Conservation (phyloP, 2,797 vertebrate species). For the Micromesistius poutassou region DNA sequence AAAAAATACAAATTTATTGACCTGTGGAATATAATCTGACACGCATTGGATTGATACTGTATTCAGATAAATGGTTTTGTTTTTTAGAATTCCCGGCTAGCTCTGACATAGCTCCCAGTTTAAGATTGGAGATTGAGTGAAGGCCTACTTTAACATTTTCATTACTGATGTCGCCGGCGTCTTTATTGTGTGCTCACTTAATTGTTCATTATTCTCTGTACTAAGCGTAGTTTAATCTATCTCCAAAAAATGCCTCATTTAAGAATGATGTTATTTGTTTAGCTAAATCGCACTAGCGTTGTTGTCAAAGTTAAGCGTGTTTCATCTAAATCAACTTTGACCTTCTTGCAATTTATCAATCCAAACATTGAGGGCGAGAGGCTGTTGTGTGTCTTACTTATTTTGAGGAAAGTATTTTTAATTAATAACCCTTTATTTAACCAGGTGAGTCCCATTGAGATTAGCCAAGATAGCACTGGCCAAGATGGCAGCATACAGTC, state of each 20-base stretch:
- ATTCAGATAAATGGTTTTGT: not conserved
- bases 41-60: not conserved
- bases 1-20: not conserved
- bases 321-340: not conserved
- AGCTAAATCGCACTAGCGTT: not conserved
- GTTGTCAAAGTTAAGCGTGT: not conserved
- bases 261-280: not conserved
- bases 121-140: not conserved
- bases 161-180: not conserved
- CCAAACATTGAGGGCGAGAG: too few species aligned
- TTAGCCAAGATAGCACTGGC: too few species aligned
- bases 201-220: too few species aligned
- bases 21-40: not conserved
- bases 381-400: too few species aligned
- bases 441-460: too few species aligned
- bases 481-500: too few species aligned
- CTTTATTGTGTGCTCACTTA: not conserved
- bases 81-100: not conserved
- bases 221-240: not conserved
- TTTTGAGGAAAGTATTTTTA: too few species aligned
- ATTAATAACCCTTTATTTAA: too few species aligned
- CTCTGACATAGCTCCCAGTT: not conserved
- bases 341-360: not conserved
- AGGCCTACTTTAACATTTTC: not conserved
- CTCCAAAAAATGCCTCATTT: not conserved